phyloP scores from a whole-genome alignment of 2,113 vertebrate species.

The Notothenia rossii region DNA sequence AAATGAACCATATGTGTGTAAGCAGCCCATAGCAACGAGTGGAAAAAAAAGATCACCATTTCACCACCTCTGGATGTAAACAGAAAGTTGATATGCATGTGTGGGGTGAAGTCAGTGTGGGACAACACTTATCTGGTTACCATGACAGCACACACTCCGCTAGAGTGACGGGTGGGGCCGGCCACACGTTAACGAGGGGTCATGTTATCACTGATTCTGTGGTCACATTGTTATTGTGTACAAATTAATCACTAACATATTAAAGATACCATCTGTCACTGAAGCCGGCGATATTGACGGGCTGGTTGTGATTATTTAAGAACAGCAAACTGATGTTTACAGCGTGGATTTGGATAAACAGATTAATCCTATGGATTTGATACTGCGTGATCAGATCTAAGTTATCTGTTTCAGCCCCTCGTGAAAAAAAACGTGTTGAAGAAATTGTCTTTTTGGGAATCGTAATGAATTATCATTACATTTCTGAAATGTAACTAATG shows the following conservation, averaged over 20 bases:
- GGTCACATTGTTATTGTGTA: conserved; percentile 54
- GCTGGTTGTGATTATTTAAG: conserved; percentile 42
- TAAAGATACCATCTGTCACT: conserved; percentile 72
- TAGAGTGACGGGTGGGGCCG: conserved; percentile 30
- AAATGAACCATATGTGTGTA: conserved; percentile 33
- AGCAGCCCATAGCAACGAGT: conserved; percentile 14
- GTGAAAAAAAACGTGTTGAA: conserved; percentile 37
- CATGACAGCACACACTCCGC: conserved; percentile 32
- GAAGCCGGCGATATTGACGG: conserved; percentile 37
- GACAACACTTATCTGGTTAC: conserved; percentile 51
- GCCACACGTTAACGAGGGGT: conserved; percentile 40
- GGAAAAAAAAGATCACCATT: not conserved
- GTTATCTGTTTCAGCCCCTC: not conserved
- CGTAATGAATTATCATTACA: conserved; percentile 16
- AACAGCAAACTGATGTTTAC: conserved; percentile 66
- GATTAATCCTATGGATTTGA: conserved; percentile 44
- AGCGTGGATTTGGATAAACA: conserved; percentile 56
- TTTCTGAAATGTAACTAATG: conserved; percentile 33
- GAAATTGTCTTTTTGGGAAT: conserved; percentile 5
- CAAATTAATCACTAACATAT: conserved; percentile 63
- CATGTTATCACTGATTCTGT: conserved; percentile 37
- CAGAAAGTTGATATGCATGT: conserved; percentile 18
- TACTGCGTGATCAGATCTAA: not conserved
- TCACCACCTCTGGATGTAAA: conserved; percentile 32
- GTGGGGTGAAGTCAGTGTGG: conserved; percentile 2